These are phyloP conservation scores for Zaprionus tsacasi DNA, from an alignment of 1,140 invertebrate genomes.

Conservation along the genomic window DNA sequence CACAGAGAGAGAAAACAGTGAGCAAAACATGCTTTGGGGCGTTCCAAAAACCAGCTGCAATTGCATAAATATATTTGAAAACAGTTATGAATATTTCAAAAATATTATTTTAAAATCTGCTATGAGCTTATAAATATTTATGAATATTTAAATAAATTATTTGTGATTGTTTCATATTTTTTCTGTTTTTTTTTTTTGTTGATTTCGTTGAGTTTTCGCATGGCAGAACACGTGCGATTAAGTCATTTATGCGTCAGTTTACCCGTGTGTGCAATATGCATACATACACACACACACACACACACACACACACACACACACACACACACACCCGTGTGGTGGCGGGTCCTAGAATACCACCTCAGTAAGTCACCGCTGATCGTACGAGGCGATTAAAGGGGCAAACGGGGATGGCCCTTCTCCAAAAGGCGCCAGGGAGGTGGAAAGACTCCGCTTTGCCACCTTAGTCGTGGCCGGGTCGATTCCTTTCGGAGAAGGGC, in stretches of 20 bases:
- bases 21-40: background rate
- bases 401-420: too few relatives aligned
- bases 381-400: too few relatives aligned
- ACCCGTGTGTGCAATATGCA: conserved; percentile 56
- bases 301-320: conserved; percentile 19
- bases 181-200: background rate
- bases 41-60: background rate
- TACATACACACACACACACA: conserved; percentile 30
- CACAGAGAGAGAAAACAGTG: background rate
- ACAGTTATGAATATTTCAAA: background rate
- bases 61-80: too few relatives aligned
- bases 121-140: conserved; percentile 5
- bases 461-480: too few relatives aligned
- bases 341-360: too few relatives aligned
- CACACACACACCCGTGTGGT: conserved; percentile 23
- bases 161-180: background rate
- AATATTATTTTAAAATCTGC: background rate
- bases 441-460: too few relatives aligned
- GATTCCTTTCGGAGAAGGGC: too few relatives aligned
- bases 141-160: background rate
- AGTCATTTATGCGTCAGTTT: conserved; percentile 62
- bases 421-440: too few relatives aligned
- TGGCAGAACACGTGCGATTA: conserved; percentile 52
- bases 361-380: too few relatives aligned
- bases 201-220: conserved; percentile 25